Base-by-base conservation (phyloP, 1,140 invertebrate species). In the Leptinotarsa undecemlineata region DNA sequence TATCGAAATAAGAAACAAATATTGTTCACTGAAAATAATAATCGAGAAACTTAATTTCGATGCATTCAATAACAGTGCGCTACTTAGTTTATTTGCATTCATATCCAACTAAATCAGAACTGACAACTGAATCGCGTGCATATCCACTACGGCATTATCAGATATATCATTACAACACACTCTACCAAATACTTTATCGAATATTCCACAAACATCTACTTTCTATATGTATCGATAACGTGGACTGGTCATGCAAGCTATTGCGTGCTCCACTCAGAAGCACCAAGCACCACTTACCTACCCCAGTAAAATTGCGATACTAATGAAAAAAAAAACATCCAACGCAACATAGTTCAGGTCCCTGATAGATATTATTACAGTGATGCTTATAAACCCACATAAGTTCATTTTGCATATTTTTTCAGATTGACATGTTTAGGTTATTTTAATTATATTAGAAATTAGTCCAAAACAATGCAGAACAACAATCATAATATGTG, bases 141-240 rank as follows among this genome's bases (percentile, higher is more conserved):
- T 17, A 19, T 17, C 51, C 51, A 57, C 51, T 19, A 42, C 51
- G 14, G 51, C 51, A 57, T 3, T 57, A 57, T 57, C 51, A 57
- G 51, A 57, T 57, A 57, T 57, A 57, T 57, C 51, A 57, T 57
- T 57, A 57, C 51, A 57, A 57, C 51, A 57, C 51, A 19, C n/a
- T 57, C 51, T 19, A 19, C 51, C 51, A 57, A 57, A 57, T 57
- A 57, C 51, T 15, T 57, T 57, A 57, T 57, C 51, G 51, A 57
- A 57, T 57, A 57, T 57, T 6, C 51, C 51, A 57, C 51, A 57
- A 19, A 57, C 51, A 57, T 57, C 51, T 57, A 57, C 51, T 57
- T 57, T 57, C 51, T 15, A n/a, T 57, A 57, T 19, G 51, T 57
- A 57, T 57, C 51, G 51, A 57, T 57, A 19, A 57, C n/a, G 6